Evolutionary conservation across 2,888 invertebrate species (phyloP), one percentile per base, ranked within the genome.

Genomic region (Malthinus flaveolus): DNA sequence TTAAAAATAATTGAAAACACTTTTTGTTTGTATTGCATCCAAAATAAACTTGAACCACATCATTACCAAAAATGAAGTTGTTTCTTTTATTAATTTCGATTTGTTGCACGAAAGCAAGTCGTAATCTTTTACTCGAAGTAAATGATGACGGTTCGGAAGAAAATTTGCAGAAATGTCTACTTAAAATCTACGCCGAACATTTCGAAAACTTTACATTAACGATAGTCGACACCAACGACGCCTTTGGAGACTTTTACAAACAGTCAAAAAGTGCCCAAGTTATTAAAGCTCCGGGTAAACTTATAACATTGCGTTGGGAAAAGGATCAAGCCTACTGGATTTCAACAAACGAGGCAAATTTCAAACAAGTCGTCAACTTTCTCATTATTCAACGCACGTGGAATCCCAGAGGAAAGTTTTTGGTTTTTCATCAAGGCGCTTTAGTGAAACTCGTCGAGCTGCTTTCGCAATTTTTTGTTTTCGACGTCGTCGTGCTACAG

Each of bases 341-440:
- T 15, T 10, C 11, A 23, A 15, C 23, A 1, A 42, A 42, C 23
- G 39, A 42, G 15, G 15, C 6, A 9, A 42, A 42, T 9, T 15
- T 9, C 6, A 4, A 42, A 0, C 1, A 42, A 15, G 15, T 12
- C n/a, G 12, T 42, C n/a, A 15, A 9, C n/a, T 42, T 15, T 23
- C 12, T 42, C 1, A 15, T n/a, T 1, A 12, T 8, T n/a, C 11
- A 42, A 15, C 23, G 15, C 15, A 42, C 39, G 6, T 42, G 39
- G 39, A 42, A 42, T 42, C 39, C 39, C 13, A 42, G 39, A 42
- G 39, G 4, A n/a, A 42, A 42, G 1, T 42, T 42, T n/a, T 15
- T 42, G 3, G 15, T 42, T 12, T 8, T n/a, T 42, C 15, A 42
- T 8, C 15, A 42, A 15, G 39, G 39, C n/a, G 15, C 13, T 15